Evolutionary conservation across 23 tunicate genomes (phyloP).

Genomic region (Diplosoma virens): DNA sequence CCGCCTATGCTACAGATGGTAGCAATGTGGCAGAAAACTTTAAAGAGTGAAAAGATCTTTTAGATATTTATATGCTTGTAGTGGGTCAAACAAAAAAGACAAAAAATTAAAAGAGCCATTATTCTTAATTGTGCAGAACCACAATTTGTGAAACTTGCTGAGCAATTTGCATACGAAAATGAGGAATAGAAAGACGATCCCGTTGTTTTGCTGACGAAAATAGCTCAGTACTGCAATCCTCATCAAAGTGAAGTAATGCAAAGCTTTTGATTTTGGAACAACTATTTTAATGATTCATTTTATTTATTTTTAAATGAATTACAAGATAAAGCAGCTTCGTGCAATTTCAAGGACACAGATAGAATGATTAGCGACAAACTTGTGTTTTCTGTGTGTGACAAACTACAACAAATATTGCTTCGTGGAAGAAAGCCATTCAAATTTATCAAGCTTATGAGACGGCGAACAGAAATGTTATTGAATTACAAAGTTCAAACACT

Average conservation of each 20-base stretch:
- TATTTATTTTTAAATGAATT: not conserved
- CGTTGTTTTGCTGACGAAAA: no score
- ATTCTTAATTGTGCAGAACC: no score
- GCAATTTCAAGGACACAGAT: not conserved
- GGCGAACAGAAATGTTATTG: not conserved
- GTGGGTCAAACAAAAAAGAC: no score
- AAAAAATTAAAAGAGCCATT: no score
- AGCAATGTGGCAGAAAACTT: no score
- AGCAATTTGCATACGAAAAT: no score
- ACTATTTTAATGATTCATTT: not conserved
- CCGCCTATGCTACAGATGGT: no score
- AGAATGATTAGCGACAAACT: constrained; percentile 15
- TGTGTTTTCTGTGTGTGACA: constrained; percentile 3
- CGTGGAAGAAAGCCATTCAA: constrained; percentile 21
- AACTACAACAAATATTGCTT: constrained; percentile 21
- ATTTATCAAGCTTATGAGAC: not conserved
- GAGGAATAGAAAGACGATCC: no score
- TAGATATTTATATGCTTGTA: no score
- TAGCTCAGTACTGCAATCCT: not conserved
- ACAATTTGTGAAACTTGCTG: no score
- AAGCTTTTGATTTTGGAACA: not conserved
- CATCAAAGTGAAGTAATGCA: not conserved
- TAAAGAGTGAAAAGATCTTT: no score
- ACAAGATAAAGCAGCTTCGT: no score
- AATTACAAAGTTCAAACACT: not conserved